Evolutionary conservation across 2,888 invertebrate species (phyloP).

Genomic region (Ptilodon capucinus): DNA sequence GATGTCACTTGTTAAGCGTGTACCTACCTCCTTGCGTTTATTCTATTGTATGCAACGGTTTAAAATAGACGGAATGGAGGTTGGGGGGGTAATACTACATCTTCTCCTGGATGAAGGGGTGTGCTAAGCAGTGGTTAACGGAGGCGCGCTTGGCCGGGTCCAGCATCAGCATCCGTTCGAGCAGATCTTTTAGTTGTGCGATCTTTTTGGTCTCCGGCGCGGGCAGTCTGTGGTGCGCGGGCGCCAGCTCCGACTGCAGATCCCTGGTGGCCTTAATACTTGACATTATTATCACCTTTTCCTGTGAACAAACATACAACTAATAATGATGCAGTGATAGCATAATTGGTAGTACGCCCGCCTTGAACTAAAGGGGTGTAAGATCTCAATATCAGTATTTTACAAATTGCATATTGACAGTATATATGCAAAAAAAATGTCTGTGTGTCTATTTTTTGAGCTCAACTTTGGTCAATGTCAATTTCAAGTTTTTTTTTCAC

Average conservation of each 20-base stretch:
- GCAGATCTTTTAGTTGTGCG: slow-evolving; percentile 93
- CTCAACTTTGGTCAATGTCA: no score
- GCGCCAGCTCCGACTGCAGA: slow-evolving; percentile 92
- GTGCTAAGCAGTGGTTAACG: slow-evolving; percentile 96
- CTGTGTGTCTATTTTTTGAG: no score
- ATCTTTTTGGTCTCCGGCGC: slow-evolving; percentile 96
- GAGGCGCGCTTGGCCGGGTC: slow-evolving; percentile 96
- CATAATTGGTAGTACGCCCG: no score
- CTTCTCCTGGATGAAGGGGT: slow-evolving; percentile 98
- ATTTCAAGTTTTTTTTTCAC: no score
- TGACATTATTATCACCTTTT: slow-evolving; percentile 97
- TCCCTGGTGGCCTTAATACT: slow-evolving; percentile 94
- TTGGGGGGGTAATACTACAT: slow-evolving; percentile 74
- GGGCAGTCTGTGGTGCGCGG: slow-evolving; percentile 92
- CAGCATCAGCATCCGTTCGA: slow-evolving; percentile 95
- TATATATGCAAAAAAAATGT: no score
- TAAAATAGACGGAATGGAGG: background rate
- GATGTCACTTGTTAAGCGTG: no score
- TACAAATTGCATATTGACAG: no score
- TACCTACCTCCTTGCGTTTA: background rate
- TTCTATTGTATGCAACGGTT: background rate
- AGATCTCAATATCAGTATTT: no score
- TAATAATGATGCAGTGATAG: background rate
- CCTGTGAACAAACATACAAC: slow-evolving; percentile 83
- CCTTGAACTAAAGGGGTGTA: no score